Percentiles rank a stretch among this genome's conserved stretches.
Conservation (phyloP, 92 coral and sea anemone genomes). For the Ricordea florida region DNA sequence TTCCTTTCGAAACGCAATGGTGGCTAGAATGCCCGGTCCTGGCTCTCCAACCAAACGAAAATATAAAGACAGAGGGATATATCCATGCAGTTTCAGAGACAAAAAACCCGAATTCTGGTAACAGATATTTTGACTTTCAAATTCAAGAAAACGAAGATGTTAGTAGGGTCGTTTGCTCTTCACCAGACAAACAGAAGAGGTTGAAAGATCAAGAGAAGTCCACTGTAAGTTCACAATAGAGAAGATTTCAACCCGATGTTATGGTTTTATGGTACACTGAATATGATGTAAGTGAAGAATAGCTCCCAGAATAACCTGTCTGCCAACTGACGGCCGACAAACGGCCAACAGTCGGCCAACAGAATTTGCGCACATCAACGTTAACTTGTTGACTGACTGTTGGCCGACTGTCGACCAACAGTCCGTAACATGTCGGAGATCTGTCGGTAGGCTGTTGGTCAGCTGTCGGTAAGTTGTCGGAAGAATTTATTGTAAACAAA, state of each 20-base stretch:
- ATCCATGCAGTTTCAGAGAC: slow-evolving; percentile 33
- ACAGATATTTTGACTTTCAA: slow-evolving; percentile 26
- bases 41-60: slow-evolving; percentile 24
- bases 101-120: slow-evolving; percentile 23
- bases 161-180: slow-evolving; percentile 34
- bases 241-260: slow-evolving; percentile 41
- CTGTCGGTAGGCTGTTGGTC: too few species aligned
- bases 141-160: slow-evolving; percentile 24
- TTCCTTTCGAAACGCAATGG: background rate
- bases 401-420: too few species aligned
- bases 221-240: slow-evolving; percentile 40
- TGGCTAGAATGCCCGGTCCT: background rate
- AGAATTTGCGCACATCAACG: too few species aligned
- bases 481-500: too few species aligned
- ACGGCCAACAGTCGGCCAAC: too few species aligned
- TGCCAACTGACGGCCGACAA: too few species aligned
- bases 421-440: too few species aligned
- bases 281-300: too few species aligned
- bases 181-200: slow-evolving; percentile 19
- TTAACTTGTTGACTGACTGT: too few species aligned
- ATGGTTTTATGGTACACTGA: too few species aligned
- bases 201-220: slow-evolving; percentile 25
- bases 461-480: too few species aligned
- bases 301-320: too few species aligned
- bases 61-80: slow-evolving; percentile 37